Conservation (phyloP, 2,797 vertebrate species). For the Tragelaphus oryx region DNA sequence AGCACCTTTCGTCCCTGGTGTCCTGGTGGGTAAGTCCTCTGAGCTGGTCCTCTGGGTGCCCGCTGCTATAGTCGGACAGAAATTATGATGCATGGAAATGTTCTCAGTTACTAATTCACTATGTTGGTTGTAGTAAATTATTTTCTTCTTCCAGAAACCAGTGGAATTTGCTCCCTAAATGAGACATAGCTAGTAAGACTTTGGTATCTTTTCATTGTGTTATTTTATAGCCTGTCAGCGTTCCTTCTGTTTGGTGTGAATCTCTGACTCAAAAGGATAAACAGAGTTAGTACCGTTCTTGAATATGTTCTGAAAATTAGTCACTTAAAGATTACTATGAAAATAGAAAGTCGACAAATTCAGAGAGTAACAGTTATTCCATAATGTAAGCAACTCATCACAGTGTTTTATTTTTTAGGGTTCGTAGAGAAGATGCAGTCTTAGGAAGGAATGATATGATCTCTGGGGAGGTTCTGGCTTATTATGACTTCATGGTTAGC, state of each 20-base stretch:
- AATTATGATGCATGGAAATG: neutral
- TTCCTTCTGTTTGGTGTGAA: accelerated
- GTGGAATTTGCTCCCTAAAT: neutral
- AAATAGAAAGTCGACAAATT: neutral
- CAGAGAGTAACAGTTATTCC: neutral
- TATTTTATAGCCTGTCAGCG: neutral
- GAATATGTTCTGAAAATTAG: neutral
- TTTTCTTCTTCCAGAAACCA: neutral
- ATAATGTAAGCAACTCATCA: neutral
- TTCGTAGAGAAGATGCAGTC: neutral
- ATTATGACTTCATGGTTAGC: conserved; percentile 65
- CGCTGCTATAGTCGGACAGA: neutral
- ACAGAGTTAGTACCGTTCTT: neutral
- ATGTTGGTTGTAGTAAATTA: neutral
- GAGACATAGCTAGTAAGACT: neutral
- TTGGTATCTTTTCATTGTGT: neutral
- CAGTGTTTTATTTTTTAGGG: neutral
- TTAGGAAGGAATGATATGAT: neutral
- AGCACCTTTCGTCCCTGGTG: neutral
- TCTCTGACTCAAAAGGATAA: neutral
- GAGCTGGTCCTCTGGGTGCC: neutral
- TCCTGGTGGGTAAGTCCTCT: conserved; percentile 5
- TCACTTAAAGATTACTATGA: neutral
- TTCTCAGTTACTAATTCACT: neutral
- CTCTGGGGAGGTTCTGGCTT: neutral